Base-by-base conservation (phyloP, 2,113 vertebrate species). In the Marcusenius ussheri region DNA sequence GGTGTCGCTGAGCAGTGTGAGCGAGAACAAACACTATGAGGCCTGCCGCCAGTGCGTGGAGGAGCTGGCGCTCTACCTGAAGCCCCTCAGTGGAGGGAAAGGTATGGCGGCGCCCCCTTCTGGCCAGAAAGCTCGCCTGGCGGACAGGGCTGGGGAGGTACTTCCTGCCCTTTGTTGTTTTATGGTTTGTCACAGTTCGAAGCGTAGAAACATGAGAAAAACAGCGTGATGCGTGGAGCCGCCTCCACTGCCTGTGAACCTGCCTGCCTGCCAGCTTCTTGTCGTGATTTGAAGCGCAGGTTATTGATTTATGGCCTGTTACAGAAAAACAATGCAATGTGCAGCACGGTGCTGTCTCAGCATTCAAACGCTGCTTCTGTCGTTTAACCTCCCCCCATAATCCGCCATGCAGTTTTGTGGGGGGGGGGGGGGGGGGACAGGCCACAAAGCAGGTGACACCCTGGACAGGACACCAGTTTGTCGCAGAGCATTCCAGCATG, bases 51-150 rank as follows among this genome's bases (percentile, higher is more conserved):
- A 96, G 91, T 98, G 97, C 62, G 97, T 98, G 92, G 98, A 99
- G 93, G 97, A 99, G 94, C 96, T 99, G 95, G 98, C 97, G 27
- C 97, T 98, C 93, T 98, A 98, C 95, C 96, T 99, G 86, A 99
- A 98, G 94, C 97, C 98, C 2, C 95, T 98, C 93, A 98, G 97
- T 90, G 96, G 96, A 92, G 96, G 96, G 88, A 99, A 98, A 96
- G 98, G 98, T 99, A 94, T 27, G n/a, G 49, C 13, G 10, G 47
- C n/a, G 3, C 24, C n/a, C 42, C 31, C 35, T 19, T 45, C 31
- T 24, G 42, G 31, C 35, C 46, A 50, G 45, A 49, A n/a, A 49
- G 45, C 49, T 50, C 0, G n/a, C 85, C 50, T 50, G 0, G 15
- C 1, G 39, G 80, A 19, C 42, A 42, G 45, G 10, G 10, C 5